A percentile compares a stretch with the other conserved stretches of the same genome.
These are phyloP conservation scores for Urocitellus parryii DNA, from an alignment of 2,113 vertebrate species.

Conservation along the genomic window DNA sequence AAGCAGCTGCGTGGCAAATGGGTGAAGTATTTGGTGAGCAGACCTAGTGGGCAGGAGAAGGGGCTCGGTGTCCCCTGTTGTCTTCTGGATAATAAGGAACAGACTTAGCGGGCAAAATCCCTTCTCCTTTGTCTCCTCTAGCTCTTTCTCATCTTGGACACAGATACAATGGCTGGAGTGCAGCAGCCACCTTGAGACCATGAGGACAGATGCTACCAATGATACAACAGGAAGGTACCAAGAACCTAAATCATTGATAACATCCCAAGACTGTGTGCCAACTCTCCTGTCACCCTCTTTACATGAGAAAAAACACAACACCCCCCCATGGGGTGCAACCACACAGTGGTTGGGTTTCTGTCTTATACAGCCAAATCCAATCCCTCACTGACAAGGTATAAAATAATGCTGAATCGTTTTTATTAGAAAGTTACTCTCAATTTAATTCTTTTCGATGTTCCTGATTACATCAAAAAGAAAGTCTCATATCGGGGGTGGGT, in stretches of 20 bases:
- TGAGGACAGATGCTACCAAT: not conserved
- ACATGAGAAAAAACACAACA: not conserved
- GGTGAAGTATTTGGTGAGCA: not conserved
- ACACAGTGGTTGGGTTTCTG: not conserved
- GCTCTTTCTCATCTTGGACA: not conserved
- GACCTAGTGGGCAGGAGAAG: not conserved
- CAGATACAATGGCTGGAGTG: not conserved
- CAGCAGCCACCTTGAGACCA: not conserved
- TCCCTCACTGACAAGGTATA: not conserved
- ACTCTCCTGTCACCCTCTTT: fast-evolving
- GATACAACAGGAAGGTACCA: fast-evolving
- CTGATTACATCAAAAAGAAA: not conserved
- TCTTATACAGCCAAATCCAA: not conserved
- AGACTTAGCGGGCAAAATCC: fast-evolving
- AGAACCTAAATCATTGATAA: not conserved
- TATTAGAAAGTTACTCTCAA: not conserved
- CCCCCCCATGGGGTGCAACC: fast-evolving
- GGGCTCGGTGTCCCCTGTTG: not conserved
- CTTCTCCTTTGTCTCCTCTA: not conserved
- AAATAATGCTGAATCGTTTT: not conserved
- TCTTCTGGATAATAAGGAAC: not conserved
- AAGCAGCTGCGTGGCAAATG: not conserved
- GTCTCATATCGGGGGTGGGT: not conserved
- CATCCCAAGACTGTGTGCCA: fast-evolving
- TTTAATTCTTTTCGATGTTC: not conserved